These are phyloP conservation scores for Sceloporus undulatus DNA, from an alignment of 2,113 vertebrate genomes.

Conservation along the genomic window DNA sequence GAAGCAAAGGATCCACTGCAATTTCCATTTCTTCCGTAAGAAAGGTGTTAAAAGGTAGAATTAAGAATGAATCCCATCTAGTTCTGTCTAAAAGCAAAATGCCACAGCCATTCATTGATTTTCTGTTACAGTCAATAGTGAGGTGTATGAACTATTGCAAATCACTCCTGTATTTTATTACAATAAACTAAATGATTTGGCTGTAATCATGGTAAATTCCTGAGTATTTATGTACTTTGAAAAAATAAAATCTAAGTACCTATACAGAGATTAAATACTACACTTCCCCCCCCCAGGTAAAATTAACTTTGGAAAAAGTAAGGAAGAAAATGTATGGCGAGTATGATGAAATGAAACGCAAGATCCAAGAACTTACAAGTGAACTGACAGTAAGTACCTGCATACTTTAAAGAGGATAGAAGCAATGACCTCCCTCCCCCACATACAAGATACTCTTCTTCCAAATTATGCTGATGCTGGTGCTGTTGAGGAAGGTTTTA, in stretches of 20 bases:
- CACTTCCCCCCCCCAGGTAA: conserved; percentile 83
- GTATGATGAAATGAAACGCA: conserved; percentile 95
- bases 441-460: too few species aligned
- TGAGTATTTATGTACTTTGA: not conserved
- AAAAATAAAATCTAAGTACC: not conserved
- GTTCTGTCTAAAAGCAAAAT: not conserved
- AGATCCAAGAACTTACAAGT: conserved; percentile 89
- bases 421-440: not conserved
- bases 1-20: too few species aligned
- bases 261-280: conserved; percentile 12
- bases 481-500: not conserved
- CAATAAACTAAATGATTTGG: not conserved
- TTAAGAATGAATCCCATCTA: too few species aligned
- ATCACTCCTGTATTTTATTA: not conserved
- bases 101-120: not conserved
- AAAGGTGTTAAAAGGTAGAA: too few species aligned
- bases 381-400: conserved; percentile 86
- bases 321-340: conserved; percentile 94
- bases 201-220: not conserved
- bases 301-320: conserved; percentile 96
- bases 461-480: not conserved
- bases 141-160: not conserved
- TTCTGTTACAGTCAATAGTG: not conserved
- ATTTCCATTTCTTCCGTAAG: too few species aligned
- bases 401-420: not conserved